These are phyloP conservation scores for Pipra filicauda DNA, from an alignment of 2,113 vertebrate species.

Conservation along the genomic window DNA sequence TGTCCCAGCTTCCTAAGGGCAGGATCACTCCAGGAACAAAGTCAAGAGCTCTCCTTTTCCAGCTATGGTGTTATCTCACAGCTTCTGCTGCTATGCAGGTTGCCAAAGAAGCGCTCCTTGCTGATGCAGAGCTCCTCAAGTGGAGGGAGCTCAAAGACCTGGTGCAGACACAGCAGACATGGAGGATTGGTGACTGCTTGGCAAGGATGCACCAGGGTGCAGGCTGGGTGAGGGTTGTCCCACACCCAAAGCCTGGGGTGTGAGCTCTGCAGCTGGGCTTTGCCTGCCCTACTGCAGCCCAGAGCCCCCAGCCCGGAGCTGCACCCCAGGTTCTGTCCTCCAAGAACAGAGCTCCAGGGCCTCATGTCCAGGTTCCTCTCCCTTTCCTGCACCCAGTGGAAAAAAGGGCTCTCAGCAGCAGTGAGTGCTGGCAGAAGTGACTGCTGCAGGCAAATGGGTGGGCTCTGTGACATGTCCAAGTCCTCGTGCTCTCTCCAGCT, in stretches of 20 bases:
- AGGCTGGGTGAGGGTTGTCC: background rate
- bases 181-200: background rate
- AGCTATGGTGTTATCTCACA: background rate
- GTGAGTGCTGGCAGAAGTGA: too few relatives aligned
- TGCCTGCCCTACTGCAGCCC: too few relatives aligned
- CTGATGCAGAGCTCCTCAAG: background rate
- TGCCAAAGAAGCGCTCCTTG: background rate
- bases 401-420: background rate
- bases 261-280: background rate
- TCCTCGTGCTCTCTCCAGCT: too few relatives aligned
- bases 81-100: background rate
- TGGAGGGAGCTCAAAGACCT: background rate
- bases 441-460: too few relatives aligned
- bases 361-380: background rate
- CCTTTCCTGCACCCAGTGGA: background rate
- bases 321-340: background rate
- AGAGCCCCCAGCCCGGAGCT: too few relatives aligned
- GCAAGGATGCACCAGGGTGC: background rate
- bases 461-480: too few relatives aligned
- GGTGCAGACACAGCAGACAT: background rate
- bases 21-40: background rate
- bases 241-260: background rate
- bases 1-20: background rate
- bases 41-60: background rate
- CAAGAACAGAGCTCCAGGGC: background rate